Evolutionary conservation across 53 echinoderm and acorn worm genomes (phyloP), one percentile per base, ranked within the genome.

Genomic region (Henricia sp.): DNA sequence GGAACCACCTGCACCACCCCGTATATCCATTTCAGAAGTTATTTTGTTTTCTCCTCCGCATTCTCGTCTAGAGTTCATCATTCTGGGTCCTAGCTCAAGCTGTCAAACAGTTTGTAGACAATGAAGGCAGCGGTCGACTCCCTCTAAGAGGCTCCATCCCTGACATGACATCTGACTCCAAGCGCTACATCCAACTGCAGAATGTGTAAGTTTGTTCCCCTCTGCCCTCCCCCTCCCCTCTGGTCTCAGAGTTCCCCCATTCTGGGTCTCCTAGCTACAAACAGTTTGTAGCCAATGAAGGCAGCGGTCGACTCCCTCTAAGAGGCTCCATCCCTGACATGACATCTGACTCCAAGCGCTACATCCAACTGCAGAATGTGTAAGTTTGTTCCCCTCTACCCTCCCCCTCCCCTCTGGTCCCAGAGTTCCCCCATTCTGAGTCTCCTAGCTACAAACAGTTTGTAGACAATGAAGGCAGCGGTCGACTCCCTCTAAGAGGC

Each of bases 321-420:
- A 83, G 96, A 53, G 96, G 96, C 3, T 90, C 94, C 21, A 96
- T 96, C 58, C 96, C 96, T 14, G 96, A 96, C 69, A 96, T 96
- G 96, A 94, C 94, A 2, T 93, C 96, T 26, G 96, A 96, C 83
- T 96, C 96, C 35, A 93, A 96, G 82, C 67, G 96, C 82, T 96
- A 96, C 40, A 96, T 96, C 53, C 93, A 90, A 56, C 92, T 96
- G n/a, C 96, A 96, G 38, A 96, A 94, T 96, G 92, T 94, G 96
- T 96, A 72, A 94, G 96, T 67, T 33, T 14, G 21, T 6, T n/a
- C n/a, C n/a, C n/a, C n/a, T n/a, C n/a, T n/a, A n/a, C n/a, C n/a
- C n/a, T n/a, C n/a, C n/a, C n/a, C n/a, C n/a, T n/a, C n/a, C n/a
- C n/a, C n/a, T n/a, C n/a, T n/a, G 11, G 10, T 60, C 0, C 4